Evolutionary conservation across 2,113 vertebrate genomes (phyloP), one percentile per base, ranked within the genome.

Genomic region (Ageneiosus marmoratus): DNA sequence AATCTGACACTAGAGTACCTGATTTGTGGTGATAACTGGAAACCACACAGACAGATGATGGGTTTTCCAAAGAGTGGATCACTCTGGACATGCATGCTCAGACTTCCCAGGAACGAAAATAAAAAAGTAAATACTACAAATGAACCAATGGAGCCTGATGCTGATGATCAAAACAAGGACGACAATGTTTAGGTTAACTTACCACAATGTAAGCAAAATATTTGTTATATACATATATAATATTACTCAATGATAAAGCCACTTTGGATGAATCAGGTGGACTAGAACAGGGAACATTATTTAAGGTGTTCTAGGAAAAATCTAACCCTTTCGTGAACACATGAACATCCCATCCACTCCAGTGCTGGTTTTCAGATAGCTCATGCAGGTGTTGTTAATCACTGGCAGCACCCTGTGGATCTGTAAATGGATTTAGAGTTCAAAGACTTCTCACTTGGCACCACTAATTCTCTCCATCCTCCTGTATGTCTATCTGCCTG

Each of bases 21-120:
- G 0, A 93, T 99, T 41, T 90, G 93, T 12, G 90, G 84, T 3
- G 88, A 93, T 55, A 93, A 86, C 13, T 99, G 97, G 98, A 96
- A 93, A 86, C 93, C 95, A 78, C 93, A 92, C 72, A 94, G 94
- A 86, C 96, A 99, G 90, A 94, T 92, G 90, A 92, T 92, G 0
- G 97, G 97, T 3, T 99, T 98, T 86, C 97, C 96, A 0, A 94
- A 96, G 81, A 95, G 94, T 0, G 98, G 98, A 1, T 97, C 97
- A 11, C 90, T 99, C 79, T 96, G 96, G 91, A 97, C 97, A 5
- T 97, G 96, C 88, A 93, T 98, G 75, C 95, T 99, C 84, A 91
- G 97, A 83, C 93, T 98, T 87, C 97, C 96, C 0, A 90, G 87
- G 13, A 85, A 80, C 86, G 62, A 77, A 85, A 86, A 81, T 53